Evolutionary conservation across 2,888 invertebrate genomes (phyloP).

Genomic region (Melikaiella ostensackeni): DNA sequence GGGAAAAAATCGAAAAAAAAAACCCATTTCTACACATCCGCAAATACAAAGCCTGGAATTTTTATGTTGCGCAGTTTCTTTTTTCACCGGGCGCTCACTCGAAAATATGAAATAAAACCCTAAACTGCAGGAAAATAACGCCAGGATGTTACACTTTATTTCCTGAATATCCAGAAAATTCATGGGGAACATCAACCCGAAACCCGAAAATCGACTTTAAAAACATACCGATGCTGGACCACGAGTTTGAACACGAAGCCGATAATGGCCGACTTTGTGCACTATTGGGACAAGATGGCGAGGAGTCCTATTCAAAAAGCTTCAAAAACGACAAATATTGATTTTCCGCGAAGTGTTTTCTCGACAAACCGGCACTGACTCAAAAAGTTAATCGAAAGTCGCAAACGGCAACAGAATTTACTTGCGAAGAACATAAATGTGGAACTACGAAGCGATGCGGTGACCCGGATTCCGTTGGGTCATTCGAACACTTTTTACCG

Average conservation of each 20-base stretch:
- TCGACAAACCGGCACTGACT: not conserved
- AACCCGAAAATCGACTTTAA: not conserved
- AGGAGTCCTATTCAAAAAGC: slow-evolving; percentile 63
- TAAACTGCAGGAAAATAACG: not conserved
- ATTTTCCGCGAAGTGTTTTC: not conserved
- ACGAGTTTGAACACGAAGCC: slow-evolving; percentile 58
- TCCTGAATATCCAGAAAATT: not conserved
- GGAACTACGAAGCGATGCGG: slow-evolving; percentile 9
- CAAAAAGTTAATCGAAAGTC: not conserved
- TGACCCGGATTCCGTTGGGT: slow-evolving; percentile 49
- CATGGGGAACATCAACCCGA: no score
- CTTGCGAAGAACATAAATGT: not conserved
- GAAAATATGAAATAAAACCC: not conserved
- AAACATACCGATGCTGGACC: slow-evolving; percentile 55
- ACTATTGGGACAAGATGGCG: slow-evolving; percentile 74
- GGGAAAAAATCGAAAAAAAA: not conserved
- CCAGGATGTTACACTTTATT: not conserved
- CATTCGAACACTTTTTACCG: not conserved
- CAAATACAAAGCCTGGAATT: no score
- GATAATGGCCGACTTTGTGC: slow-evolving; percentile 74
- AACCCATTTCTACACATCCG: rapidly evolving
- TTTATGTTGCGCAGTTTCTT: no score
- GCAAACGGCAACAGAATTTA: no score
- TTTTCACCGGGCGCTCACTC: no score
- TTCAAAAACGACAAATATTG: slow-evolving; percentile 45